Base-by-base conservation (phyloP, 2,888 invertebrate genomes). In the Nesidiocoris tenuis region DNA sequence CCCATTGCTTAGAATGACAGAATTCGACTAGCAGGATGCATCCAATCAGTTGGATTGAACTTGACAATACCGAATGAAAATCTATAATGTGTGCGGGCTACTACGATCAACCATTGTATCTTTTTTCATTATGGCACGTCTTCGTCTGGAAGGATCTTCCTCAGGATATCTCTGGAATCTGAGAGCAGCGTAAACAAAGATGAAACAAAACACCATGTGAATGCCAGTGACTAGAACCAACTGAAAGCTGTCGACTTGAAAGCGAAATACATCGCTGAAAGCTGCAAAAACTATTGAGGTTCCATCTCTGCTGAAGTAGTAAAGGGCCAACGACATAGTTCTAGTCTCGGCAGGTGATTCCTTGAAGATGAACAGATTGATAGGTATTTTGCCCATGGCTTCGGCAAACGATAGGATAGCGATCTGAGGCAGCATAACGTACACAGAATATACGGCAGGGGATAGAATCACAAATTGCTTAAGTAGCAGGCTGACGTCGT, bases 161-260 rank as follows among this genome's bases (percentile, higher is more conserved):
- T 59, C 61, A 1, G 70, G 70, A 57, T 12, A 70, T 2, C 23
- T 70, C 19, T 70, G 59, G 61, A 63, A 19, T 39, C 54, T 56
- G 0, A 59, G 78, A 64, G 79, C 79, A 16, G 56, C 22, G 74
- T 55, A 64, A n/a, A 63, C 25, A 18, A 39, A 72, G 9, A 72
- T 2, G 54, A 72, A 61, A 54, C 61, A 72, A 24, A 72, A 72
- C 18, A 72, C 64, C 63, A 72, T 63, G 54, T 72, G 64, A 54
- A 72, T 61, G 16, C 72, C 72, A 2, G 63, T 72, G 25, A 64
- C 61, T 17, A 72, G 19, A 3, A 72, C 72, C 21, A 72, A 21
- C 22, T 63, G 72, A 63, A 72, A 64, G 22, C 63, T 72, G 54
- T 72, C 72, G 2, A 72, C 64, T 55, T 19, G n/a, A 23, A 19